Evolutionary conservation across 2,797 vertebrate species (phyloP).

Genomic region (Micropoecilia bifurca): DNA sequence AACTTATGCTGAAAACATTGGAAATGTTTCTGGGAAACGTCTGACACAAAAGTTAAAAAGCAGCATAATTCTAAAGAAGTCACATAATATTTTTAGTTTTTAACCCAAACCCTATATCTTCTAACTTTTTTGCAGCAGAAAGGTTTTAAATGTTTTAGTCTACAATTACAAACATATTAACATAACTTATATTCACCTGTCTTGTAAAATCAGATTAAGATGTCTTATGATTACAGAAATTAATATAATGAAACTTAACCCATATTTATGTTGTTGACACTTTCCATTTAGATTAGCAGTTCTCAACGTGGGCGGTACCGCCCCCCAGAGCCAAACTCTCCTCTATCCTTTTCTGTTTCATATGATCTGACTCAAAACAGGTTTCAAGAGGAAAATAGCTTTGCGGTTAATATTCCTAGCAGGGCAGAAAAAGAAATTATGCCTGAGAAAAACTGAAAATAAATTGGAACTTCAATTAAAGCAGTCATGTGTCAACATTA

Average conservation of each 20-base stretch:
- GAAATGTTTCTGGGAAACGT: neutral
- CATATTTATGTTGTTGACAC: neutral
- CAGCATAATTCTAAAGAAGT: neutral
- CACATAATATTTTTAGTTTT: neutral
- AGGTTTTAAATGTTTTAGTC: too few species aligned
- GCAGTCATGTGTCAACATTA: conserved; percentile 70
- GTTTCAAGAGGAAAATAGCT: neutral
- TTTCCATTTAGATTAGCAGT: neutral
- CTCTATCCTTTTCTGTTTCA: neutral
- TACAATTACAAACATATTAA: too few species aligned
- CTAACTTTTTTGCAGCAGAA: neutral
- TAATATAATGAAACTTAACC: neutral
- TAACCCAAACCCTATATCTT: neutral
- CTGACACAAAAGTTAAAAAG: neutral
- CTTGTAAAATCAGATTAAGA: neutral
- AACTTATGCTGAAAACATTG: neutral
- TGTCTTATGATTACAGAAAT: neutral
- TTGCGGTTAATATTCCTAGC: neutral
- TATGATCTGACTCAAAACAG: neutral
- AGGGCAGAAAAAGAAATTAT: conserved; percentile 34
- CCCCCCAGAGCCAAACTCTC: too few species aligned
- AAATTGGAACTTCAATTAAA: conserved; percentile 71
- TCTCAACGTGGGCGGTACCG: too few species aligned
- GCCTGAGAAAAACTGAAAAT: conserved; percentile 53
- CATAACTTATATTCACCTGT: neutral